Percentiles rank a stretch among this genome's conserved stretches.
These are phyloP conservation scores for Planiliza haematocheilus DNA, from an alignment of 2,113 vertebrate species.

Conservation along the genomic window DNA sequence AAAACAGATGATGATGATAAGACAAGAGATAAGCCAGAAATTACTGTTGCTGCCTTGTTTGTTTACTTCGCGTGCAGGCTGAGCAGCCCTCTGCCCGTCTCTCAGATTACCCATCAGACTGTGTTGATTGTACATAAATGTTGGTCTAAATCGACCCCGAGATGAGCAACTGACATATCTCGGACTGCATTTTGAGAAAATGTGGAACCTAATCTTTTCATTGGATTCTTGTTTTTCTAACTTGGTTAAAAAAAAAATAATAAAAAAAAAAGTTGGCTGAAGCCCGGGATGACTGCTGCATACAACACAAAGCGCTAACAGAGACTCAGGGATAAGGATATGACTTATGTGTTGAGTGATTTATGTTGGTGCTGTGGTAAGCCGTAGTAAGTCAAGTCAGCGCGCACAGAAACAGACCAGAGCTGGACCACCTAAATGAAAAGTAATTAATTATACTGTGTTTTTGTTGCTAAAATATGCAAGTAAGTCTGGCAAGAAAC, in stretches of 20 bases:
- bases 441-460: slow-evolving; percentile 31
- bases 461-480: background rate
- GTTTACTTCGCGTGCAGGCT: slow-evolving; percentile 22
- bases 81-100: slow-evolving; percentile 1
- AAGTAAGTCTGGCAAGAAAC: slow-evolving; percentile 1
- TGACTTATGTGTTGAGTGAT: background rate
- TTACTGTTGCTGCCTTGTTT: slow-evolving; percentile 53
- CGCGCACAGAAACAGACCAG: background rate
- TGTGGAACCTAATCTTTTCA: background rate
- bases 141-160: background rate
- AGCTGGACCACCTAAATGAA: slow-evolving; percentile 10
- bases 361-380: slow-evolving; percentile 10
- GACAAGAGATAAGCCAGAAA: slow-evolving; percentile 33
- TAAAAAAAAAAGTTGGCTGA: background rate
- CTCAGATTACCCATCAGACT: slow-evolving; percentile 31
- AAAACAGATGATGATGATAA: slow-evolving; percentile 52
- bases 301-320: background rate
- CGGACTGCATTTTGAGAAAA: slow-evolving; percentile 3
- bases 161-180: slow-evolving; percentile 19
- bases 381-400: background rate
- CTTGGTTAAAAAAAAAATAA: background rate
- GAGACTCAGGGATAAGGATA: background rate
- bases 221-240: slow-evolving; percentile 6
- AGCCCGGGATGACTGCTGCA: background rate
- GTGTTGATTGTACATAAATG: slow-evolving; percentile 10